Conservation (phyloP, 64 coral and sea anemone species). For the Acropora tenuis region DNA sequence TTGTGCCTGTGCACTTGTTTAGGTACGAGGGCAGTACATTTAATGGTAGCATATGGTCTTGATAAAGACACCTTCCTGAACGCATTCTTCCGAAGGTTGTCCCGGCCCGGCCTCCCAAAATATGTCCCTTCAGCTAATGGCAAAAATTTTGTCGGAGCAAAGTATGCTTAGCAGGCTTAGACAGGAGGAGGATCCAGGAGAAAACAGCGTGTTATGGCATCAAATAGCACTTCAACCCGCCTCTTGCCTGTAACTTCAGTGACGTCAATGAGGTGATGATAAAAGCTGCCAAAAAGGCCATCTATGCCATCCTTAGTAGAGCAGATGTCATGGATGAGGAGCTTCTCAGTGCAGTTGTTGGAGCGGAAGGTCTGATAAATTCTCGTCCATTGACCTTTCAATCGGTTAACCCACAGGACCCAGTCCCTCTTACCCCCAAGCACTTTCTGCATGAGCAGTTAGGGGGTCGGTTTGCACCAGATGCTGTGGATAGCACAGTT, state of each 20-base stretch:
- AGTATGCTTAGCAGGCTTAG: neutral
- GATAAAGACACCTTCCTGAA: slow-evolving; percentile 11
- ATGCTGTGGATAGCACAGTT: neutral
- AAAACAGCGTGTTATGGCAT: neutral
- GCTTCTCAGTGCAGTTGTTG: slow-evolving; percentile 11
- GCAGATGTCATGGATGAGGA: neutral
- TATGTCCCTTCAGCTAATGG: slow-evolving; percentile 2
- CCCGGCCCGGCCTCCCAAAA: neutral
- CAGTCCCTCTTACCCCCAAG: neutral
- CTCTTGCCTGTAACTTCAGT: slow-evolving; percentile 33
- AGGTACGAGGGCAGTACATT: neutral
- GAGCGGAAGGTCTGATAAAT: slow-evolving; percentile 39
- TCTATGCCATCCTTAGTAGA: neutral
- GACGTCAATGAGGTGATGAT: slow-evolving; percentile 38
- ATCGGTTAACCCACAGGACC: slow-evolving; percentile 2
- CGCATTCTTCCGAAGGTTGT: neutral
- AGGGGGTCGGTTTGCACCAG: slow-evolving; percentile 11
- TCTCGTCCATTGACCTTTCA: slow-evolving; percentile 20
- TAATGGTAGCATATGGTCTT: neutral
- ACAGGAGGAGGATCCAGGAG: too few species aligned
- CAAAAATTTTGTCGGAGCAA: slow-evolving; percentile 6
- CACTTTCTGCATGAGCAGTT: neutral
- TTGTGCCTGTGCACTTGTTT: neutral
- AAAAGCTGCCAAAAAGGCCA: slow-evolving; percentile 31
- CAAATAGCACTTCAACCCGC: slow-evolving; percentile 9